Evolutionary conservation across 1,140 invertebrate species (phyloP).

Genomic region (Bombyx mandarina): DNA sequence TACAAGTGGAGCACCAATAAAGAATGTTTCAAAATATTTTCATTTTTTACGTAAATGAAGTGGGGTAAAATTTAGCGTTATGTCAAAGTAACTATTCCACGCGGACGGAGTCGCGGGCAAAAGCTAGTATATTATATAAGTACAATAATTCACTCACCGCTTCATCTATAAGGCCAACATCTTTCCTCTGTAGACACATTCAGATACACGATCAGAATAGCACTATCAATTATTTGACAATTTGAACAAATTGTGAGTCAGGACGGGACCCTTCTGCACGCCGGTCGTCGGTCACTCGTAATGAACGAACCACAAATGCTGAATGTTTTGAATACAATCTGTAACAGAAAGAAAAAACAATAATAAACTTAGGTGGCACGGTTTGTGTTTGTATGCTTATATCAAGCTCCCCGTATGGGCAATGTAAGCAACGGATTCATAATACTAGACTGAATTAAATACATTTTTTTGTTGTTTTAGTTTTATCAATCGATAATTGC

Average conservation of each 20-base stretch:
- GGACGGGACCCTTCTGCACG: constrained; percentile 35
- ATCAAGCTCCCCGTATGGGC: constrained; percentile 1
- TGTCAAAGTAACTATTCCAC: no score
- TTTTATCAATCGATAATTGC: no score
- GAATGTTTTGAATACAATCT: constrained; percentile 67
- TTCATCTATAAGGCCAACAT: constrained; percentile 49
- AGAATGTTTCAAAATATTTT: no score
- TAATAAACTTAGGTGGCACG: constrained; percentile 52
- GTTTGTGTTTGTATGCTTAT: constrained; percentile 25
- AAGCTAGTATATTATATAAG: constrained; percentile 2
- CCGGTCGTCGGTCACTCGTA: constrained; percentile 33
- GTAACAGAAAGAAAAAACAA: constrained; percentile 68
- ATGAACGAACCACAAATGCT: constrained; percentile 40
- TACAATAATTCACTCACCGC: constrained; percentile 28
- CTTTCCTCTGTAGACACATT: constrained; percentile 62
- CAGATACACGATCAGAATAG: constrained; percentile 37
- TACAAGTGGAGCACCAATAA: no score
- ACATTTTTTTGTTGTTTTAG: no score
- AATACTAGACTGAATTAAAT: no score
- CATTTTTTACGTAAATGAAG: no score
- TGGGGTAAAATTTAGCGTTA: no score
- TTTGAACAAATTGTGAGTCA: no score
- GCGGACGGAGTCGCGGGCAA: no score
- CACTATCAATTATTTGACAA: constrained; percentile 24
- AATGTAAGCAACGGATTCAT: no score